Evolutionary conservation across 2,113 vertebrate genomes (phyloP), one percentile per base, ranked within the genome.

Genomic region (Bufo gargarizans): DNA sequence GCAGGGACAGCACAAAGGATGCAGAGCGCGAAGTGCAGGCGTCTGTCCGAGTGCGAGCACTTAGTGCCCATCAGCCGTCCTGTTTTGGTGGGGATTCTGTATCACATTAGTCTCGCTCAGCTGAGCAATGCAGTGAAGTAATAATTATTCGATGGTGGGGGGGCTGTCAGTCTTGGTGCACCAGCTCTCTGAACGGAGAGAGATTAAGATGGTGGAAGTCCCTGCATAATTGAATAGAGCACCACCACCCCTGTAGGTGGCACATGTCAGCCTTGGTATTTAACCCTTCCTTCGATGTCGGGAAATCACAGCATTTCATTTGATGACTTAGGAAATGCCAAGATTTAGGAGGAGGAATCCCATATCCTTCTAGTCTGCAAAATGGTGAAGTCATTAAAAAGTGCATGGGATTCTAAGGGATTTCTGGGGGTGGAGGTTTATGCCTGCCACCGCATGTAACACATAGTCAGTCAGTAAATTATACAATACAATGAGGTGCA

Each of bases 191-290:
- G 90, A 90, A 86, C 82, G 87, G 92, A 90, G 10, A 91, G 10
- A 90, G 10, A 93, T 93, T 96, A 97, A 96, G 96, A 95, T 93
- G 94, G 93, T 95, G 95, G 92, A 92, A 92, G 90, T 91, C 94
- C 89, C 86, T 93, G 94, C 93, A 95, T 94, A 93, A 92, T 93
- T 92, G 91, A 95, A 92, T 80, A 84, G 92, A 88, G 82, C 91
- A 0, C 69, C 92, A 91, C 91, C 59, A 76, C 74, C 71, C 87
- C 87, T 77, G 71, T 88, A 91, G 61, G 89, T 91, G 89, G 91
- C 84, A 91, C 91, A 87, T 91, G 88, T 49, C 87, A 67, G 20
- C 87, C 59, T 58, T 56, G 58, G 61, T 13, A 69, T 67, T 89
- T 89, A 89, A 89, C 87, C 81, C 87, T 65, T 88, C 13, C 2